phyloP scores from a whole-genome alignment of 2,888 invertebrate genomes.

The Gymnoscelis rufifasciata region DNA sequence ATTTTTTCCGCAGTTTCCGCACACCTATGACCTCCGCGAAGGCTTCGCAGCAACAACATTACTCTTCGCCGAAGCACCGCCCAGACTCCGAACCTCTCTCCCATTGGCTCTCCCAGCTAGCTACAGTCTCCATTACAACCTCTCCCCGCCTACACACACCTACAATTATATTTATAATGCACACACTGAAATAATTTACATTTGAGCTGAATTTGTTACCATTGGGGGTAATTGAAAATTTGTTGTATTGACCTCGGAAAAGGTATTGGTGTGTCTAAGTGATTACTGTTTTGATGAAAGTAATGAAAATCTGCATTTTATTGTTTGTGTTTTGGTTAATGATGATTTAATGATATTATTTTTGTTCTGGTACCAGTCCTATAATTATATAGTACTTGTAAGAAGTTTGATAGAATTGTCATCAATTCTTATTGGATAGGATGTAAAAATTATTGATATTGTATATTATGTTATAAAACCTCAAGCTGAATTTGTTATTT shows the following conservation, averaged over 20 bases:
- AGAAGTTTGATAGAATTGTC: too few relatives aligned
- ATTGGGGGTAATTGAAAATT: constrained; percentile 77
- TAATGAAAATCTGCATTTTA: too few relatives aligned
- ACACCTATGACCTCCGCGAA: constrained; percentile 50
- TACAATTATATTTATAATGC: constrained; percentile 79
- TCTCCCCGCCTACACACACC: constrained; percentile 70
- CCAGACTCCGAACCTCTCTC: constrained; percentile 48
- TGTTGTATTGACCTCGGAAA: constrained; percentile 72
- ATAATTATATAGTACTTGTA: too few relatives aligned
- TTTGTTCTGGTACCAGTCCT: too few relatives aligned
- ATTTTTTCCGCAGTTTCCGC: constrained; percentile 21
- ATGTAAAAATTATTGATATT: too few relatives aligned
- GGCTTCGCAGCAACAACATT: constrained; percentile 74
- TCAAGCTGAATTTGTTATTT: too few relatives aligned
- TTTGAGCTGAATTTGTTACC: constrained; percentile 78
- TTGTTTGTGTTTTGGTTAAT: too few relatives aligned
- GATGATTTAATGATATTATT: too few relatives aligned
- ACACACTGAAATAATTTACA: constrained; percentile 77
- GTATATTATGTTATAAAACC: too few relatives aligned
- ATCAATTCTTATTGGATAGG: too few relatives aligned
- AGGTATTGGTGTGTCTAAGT: constrained; percentile 52
- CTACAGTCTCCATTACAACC: constrained; percentile 12
- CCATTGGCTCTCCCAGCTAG: constrained; percentile 48
- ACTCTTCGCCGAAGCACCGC: constrained; percentile 66
- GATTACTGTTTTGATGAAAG: constrained; percentile 37